phyloP scores from a whole-genome alignment of 2,797 vertebrate genomes.

The Hydrolagus colliei region DNA sequence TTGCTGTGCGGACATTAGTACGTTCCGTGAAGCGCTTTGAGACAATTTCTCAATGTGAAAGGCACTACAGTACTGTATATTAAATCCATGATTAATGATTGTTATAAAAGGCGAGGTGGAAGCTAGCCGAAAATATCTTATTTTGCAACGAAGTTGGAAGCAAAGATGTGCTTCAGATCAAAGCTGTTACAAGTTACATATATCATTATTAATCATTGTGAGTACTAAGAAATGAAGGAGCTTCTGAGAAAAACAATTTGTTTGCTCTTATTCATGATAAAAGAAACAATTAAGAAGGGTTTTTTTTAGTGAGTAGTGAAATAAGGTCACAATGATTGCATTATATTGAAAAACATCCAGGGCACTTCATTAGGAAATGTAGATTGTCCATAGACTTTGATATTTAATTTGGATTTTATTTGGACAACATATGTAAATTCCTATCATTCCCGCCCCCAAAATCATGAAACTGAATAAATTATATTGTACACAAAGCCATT shows the following conservation, averaged over 20 bases:
- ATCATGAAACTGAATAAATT: too few species aligned
- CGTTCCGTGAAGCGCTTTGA: too few species aligned
- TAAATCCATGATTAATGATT: too few species aligned
- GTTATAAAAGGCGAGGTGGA: slow-evolving; percentile 30
- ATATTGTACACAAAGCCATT: too few species aligned
- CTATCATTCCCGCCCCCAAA: not conserved
- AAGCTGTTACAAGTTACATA: slow-evolving; percentile 48
- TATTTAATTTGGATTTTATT: not conserved
- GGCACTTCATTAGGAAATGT: not conserved
- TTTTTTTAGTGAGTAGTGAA: slow-evolving; percentile 60
- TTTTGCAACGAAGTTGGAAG: slow-evolving; percentile 45
- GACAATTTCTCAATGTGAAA: too few species aligned
- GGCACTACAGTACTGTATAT: too few species aligned
- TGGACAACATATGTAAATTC: not conserved
- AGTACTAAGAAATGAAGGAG: slow-evolving; percentile 50
- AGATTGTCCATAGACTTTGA: not conserved
- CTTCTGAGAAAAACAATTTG: slow-evolving; percentile 46
- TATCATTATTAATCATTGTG: slow-evolving; percentile 58
- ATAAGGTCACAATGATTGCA: slow-evolving; percentile 60
- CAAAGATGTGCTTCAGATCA: slow-evolving; percentile 51
- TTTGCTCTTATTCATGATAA: slow-evolving; percentile 60
- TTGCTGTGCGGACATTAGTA: too few species aligned
- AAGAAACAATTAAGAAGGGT: slow-evolving; percentile 59
- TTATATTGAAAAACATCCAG: slow-evolving; percentile 38
- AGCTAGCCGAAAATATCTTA: slow-evolving; percentile 48